Evolutionary conservation across 2,797 vertebrate genomes (phyloP).

Genomic region (Sebastiscus albofasciatus): DNA sequence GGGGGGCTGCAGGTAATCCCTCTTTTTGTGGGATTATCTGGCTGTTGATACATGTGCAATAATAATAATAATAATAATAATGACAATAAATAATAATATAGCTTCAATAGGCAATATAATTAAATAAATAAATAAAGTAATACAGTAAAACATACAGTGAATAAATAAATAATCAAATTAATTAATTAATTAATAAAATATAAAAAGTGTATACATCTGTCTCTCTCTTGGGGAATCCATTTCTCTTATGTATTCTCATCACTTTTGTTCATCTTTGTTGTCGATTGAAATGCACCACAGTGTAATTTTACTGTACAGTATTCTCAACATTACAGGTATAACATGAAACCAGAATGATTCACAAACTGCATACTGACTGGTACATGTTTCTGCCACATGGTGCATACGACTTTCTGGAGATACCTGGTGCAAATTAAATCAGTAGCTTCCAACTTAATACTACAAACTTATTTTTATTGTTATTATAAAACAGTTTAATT

Average conservation of each 20-base stretch:
- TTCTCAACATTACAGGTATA: not conserved
- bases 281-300: not conserved
- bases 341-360: not conserved
- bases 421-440: not conserved
- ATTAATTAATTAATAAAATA: not conserved
- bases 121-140: not conserved
- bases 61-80: not conserved
- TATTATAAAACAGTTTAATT: not conserved
- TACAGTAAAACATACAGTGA: not conserved
- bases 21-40: constrained; percentile 1
- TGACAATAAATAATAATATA: not conserved
- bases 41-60: not conserved
- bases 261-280: not conserved
- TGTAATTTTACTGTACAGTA: not conserved
- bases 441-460: not conserved
- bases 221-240: not conserved
- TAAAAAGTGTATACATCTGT: no score
- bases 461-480: not conserved
- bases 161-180: not conserved
- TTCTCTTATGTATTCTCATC: not conserved
- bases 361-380: not conserved
- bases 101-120: not conserved
- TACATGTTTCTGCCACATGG: not conserved
- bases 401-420: fast-evolving
- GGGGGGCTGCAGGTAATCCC: not conserved